These are phyloP conservation scores for Aleiodes sp. DNA, from an alignment of 1,140 invertebrate species.

Conservation along the genomic window DNA sequence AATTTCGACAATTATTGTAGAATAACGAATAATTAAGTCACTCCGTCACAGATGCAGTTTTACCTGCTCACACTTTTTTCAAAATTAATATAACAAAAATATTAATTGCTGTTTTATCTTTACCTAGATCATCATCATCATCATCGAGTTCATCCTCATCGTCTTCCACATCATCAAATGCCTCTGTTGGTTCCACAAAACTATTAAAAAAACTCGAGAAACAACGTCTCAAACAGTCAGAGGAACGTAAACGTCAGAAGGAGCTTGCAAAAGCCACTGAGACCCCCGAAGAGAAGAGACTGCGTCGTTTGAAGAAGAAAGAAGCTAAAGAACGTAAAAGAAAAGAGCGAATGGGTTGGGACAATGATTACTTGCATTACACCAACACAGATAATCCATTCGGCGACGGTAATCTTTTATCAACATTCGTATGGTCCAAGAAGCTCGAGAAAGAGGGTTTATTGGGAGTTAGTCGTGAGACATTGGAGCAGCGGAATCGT, in stretches of 20 bases:
- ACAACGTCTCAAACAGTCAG: constrained; percentile 72
- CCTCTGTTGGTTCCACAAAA: constrained; percentile 72
- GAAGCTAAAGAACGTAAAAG: constrained; percentile 89
- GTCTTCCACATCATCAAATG: constrained; percentile 49
- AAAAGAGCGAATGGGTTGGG: constrained; percentile 94
- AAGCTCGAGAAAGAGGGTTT: constrained; percentile 96
- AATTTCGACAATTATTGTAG: no score
- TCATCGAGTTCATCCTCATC: constrained; percentile 44
- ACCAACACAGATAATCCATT: constrained; percentile 99
- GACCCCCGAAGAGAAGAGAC: constrained; percentile 94
- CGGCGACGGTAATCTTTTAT: constrained; percentile 92
- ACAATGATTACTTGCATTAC: constrained; percentile 94
- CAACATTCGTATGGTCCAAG: constrained; percentile 97
- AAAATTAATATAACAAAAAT: constrained; percentile 14
- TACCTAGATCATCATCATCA: constrained; percentile 34
- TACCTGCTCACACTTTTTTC: not conserved
- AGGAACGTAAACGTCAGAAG: constrained; percentile 79
- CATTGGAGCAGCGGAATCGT: constrained; percentile 86
- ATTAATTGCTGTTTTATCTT: constrained; percentile 23
- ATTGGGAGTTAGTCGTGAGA: constrained; percentile 78
- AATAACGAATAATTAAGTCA: no score
- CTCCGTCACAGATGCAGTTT: not conserved
- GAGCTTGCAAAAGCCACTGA: constrained; percentile 88
- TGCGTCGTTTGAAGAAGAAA: constrained; percentile 88
- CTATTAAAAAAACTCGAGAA: constrained; percentile 78